These are phyloP conservation scores for Sardina pilchardus DNA, from an alignment of 2,113 vertebrate species.

Conservation along the genomic window DNA sequence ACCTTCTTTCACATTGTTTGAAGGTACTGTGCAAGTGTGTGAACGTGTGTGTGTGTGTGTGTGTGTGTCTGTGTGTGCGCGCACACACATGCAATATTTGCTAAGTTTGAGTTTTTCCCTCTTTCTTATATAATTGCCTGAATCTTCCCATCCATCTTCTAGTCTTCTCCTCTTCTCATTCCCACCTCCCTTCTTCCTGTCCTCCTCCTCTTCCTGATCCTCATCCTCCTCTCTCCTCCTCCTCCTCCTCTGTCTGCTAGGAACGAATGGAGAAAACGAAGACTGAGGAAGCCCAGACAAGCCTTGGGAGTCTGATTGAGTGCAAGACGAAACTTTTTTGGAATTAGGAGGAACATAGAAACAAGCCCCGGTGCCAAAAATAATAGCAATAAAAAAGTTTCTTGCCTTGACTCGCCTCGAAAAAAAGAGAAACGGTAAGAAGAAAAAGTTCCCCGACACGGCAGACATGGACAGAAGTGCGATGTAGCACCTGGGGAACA, in stretches of 20 bases:
- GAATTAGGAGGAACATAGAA: slow-evolving; percentile 12
- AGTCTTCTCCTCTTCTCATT: slow-evolving; percentile 28
- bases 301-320: slow-evolving; percentile 37
- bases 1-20: not conserved
- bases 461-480: slow-evolving; percentile 32
- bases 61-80: not conserved
- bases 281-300: slow-evolving; percentile 38
- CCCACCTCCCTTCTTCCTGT: slow-evolving; percentile 9
- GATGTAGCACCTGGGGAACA: slow-evolving; percentile 37
- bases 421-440: slow-evolving; percentile 26
- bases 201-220: slow-evolving; percentile 4
- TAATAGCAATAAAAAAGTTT: slow-evolving; percentile 19
- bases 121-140: slow-evolving; percentile 31
- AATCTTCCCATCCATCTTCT: slow-evolving; percentile 37
- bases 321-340: not conserved
- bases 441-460: slow-evolving; percentile 35
- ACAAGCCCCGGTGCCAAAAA: slow-evolving; percentile 15
- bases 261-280: slow-evolving; percentile 23
- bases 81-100: not conserved
- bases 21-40: slow-evolving; percentile 6
- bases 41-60: not conserved
- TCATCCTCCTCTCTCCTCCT: slow-evolving; percentile 13
- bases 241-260: slow-evolving; percentile 21
- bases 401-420: slow-evolving; percentile 16
- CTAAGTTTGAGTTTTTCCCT: not conserved